These are phyloP conservation scores for Hippopotamyrus pictus DNA, from an alignment of 2,797 vertebrate genomes.

Conservation along the genomic window DNA sequence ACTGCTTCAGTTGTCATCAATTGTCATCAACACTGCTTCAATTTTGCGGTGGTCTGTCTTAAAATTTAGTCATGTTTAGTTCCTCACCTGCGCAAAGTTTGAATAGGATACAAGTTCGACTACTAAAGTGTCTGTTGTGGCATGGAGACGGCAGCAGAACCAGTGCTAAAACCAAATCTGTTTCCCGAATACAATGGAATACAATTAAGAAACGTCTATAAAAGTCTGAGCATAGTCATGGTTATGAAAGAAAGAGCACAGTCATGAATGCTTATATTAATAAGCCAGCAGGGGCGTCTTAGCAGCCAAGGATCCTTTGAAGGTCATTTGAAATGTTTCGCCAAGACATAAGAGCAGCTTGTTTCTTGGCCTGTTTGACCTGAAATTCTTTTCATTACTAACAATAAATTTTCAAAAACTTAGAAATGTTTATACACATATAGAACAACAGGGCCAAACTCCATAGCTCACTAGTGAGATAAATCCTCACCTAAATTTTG, in stretches of 20 bases:
- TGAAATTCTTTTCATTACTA: neutral
- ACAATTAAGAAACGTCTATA: neutral
- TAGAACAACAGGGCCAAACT: neutral
- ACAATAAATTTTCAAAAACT: neutral
- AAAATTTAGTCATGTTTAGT: neutral
- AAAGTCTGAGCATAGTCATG: neutral
- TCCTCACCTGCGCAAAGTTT: neutral
- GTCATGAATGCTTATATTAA: neutral
- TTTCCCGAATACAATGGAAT: neutral
- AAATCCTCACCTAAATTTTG: neutral
- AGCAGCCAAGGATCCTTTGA: neutral
- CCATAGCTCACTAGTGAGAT: neutral
- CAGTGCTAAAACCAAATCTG: neutral
- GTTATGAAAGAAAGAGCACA: neutral
- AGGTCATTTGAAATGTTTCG: neutral
- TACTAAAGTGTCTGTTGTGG: neutral
- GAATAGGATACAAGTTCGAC: neutral
- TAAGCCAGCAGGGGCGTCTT: neutral
- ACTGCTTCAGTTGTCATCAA: neutral
- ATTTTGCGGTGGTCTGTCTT: neutral
- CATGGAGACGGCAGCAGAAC: neutral
- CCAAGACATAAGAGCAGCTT: neutral
- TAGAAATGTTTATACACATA: neutral
- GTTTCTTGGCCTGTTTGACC: neutral
- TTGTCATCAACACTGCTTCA: neutral